phyloP scores from a whole-genome alignment of 2,888 invertebrate species.

The Caenorhabditis sinica region DNA sequence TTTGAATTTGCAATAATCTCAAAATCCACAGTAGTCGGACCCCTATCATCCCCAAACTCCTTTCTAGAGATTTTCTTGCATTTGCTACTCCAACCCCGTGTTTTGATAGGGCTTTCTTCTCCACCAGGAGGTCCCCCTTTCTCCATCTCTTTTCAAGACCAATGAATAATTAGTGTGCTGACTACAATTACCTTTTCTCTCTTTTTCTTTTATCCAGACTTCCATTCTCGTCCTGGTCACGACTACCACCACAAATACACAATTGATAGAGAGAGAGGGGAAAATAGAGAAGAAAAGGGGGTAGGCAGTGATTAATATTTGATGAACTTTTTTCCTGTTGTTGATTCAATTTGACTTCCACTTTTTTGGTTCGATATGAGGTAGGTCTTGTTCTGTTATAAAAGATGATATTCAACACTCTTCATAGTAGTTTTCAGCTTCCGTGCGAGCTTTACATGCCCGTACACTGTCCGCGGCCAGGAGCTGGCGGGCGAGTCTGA shows the following conservation, averaged over 20 bases:
- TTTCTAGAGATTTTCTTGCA: not conserved
- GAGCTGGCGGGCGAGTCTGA: too few relatives aligned
- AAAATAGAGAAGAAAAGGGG: conserved; percentile 17
- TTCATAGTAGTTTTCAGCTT: too few relatives aligned
- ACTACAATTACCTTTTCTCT: conserved; percentile 55
- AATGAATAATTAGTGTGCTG: conserved; percentile 62
- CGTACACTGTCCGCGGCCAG: too few relatives aligned
- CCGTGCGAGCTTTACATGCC: too few relatives aligned
- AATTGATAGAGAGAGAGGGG: conserved; percentile 49
- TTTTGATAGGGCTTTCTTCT: conserved; percentile 9
- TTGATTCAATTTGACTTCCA: conserved; percentile 3
- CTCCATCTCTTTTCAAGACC: conserved; percentile 1
- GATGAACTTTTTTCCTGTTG: conserved; percentile 46
- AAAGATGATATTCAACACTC: too few relatives aligned
- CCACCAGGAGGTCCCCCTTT: not conserved
- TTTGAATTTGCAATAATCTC: too few relatives aligned
- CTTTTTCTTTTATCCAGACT: not conserved
- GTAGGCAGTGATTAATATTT: conserved; percentile 51
- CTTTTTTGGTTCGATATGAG: conserved; percentile 12
- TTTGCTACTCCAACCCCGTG: not conserved
- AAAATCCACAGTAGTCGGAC: too few relatives aligned
- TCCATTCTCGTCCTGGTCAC: not conserved
- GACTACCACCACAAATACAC: conserved; percentile 15
- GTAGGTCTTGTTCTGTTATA: too few relatives aligned
- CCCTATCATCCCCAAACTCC: not conserved